These are phyloP conservation scores for Takifugu flavidus DNA, from an alignment of 2,113 vertebrate species.

Conservation along the genomic window DNA sequence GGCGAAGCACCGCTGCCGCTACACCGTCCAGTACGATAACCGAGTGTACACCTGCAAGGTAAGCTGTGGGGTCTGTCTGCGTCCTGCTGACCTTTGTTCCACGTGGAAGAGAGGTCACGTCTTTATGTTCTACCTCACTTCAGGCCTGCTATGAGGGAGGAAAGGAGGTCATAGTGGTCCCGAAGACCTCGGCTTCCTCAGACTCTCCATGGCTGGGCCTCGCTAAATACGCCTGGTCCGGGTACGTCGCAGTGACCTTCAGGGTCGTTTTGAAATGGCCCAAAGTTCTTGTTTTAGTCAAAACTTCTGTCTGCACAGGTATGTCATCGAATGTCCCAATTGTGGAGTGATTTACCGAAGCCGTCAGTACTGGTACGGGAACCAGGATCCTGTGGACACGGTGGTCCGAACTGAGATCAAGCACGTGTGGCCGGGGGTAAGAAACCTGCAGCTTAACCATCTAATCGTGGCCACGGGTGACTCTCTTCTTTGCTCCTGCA, in stretches of 20 bases:
- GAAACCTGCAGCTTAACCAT: slow-evolving; percentile 19
- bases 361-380: slow-evolving; percentile 98
- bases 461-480: no score
- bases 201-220: slow-evolving; percentile 98
- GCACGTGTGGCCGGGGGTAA: slow-evolving; percentile 96
- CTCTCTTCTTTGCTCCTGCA: slow-evolving; percentile 54
- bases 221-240: slow-evolving; percentile 98
- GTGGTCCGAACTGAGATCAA: slow-evolving; percentile 97
- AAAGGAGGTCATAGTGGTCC: slow-evolving; percentile 93
- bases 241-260: slow-evolving; percentile 78
- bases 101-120: background rate
- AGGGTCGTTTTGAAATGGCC: no score
- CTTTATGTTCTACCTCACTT: slow-evolving; percentile 37
- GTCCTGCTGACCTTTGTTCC: background rate
- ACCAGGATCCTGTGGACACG: slow-evolving; percentile 97
- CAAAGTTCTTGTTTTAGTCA: background rate
- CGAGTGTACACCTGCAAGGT: slow-evolving; percentile 93
- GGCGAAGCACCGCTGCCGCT: slow-evolving; percentile 90
- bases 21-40: slow-evolving; percentile 94
- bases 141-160: slow-evolving; percentile 96
- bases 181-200: slow-evolving; percentile 96
- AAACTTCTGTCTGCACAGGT: slow-evolving; percentile 71
- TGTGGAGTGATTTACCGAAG: slow-evolving; percentile 97
- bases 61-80: background rate
- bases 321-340: slow-evolving; percentile 95